Evolutionary conservation across 2,797 vertebrate genomes (phyloP), one percentile per base, ranked within the genome.

Genomic region (Myotis daubentonii): DNA sequence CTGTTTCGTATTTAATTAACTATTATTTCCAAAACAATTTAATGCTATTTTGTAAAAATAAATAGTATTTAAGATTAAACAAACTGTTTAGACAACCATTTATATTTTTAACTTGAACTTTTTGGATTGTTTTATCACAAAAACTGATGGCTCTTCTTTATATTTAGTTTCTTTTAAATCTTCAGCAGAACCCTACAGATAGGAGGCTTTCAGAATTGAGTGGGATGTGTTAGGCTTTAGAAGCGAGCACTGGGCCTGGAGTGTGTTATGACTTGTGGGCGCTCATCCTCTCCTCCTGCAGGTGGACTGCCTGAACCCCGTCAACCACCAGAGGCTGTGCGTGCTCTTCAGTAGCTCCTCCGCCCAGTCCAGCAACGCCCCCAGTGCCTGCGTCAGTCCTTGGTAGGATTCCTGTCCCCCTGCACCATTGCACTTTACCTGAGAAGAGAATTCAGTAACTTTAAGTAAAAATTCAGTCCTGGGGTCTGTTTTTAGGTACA

Each of bases 311-410:
- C 98, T 99, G 97, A 99, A 98, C 96, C 99, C 99, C 2, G 95
- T 98, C 94, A 99, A 99, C 98, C 99, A 99, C 95, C 99, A 99
- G 98, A 98, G 99, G 60, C 99, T 99, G 4, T 99, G 99, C 11
- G 99, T 99, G 84, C 99, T 99, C 96, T 99, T 99, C 98, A 99
- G 99, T 98, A 99, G 99, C 95, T 99, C 99, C 3, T 99, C 99
- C 0, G 97, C 99, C 81, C 99, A 99, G 95, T 99, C 99, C 96
- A 99, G 98, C 98, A 99, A 99, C 5, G 99, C 99, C 9, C 99
- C 99, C 49, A 99, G 99, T 97, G 99, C 99, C 96, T 99, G 99
- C 33, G 99, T 99, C 98, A 99, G 99, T 95, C 99, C 99, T 0
- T 99, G 99, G 99, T 99, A 98, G 97, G 98, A 81, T 68, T 92